Conservation (phyloP, 2,113 vertebrate genomes). For the Salvelinus fontinalis region DNA sequence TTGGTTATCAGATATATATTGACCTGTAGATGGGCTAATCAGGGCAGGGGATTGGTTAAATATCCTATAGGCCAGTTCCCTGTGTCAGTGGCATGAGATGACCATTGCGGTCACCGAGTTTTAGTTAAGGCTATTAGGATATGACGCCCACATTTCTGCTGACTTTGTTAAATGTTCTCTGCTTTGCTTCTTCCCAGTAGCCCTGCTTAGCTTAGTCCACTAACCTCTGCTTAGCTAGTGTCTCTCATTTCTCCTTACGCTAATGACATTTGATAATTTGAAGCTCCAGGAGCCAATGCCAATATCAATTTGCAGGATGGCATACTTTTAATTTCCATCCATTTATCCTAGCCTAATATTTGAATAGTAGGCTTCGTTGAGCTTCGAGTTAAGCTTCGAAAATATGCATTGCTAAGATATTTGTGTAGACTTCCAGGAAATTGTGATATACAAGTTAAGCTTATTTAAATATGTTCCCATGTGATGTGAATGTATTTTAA, state of each 20-base stretch:
- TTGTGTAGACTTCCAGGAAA: not conserved
- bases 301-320: not conserved
- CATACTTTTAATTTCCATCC: not conserved
- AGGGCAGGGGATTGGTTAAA: constrained; percentile 19
- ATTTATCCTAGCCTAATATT: too few species aligned
- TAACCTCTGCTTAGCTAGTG: constrained; percentile 24
- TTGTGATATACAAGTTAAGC: too few species aligned
- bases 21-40: constrained; percentile 10
- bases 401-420: not conserved
- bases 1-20: not conserved
- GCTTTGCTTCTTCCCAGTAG: constrained; percentile 39
- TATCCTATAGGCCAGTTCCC: constrained; percentile 13
- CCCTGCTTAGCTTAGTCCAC: constrained; percentile 32
- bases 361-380: too few species aligned
- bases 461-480: too few species aligned
- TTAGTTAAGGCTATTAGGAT: constrained; percentile 73
- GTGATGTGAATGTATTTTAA: too few species aligned
- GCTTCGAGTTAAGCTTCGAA: too few species aligned
- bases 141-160: constrained; percentile 67
- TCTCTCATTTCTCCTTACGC: constrained; percentile 41
- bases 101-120: constrained; percentile 42
- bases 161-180: constrained; percentile 61
- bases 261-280: constrained; percentile 57
- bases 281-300: constrained; percentile 37
- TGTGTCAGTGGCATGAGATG: constrained; percentile 35